These are phyloP conservation scores for Florisuga fusca DNA, from an alignment of 2,797 vertebrate species.

Conservation along the genomic window DNA sequence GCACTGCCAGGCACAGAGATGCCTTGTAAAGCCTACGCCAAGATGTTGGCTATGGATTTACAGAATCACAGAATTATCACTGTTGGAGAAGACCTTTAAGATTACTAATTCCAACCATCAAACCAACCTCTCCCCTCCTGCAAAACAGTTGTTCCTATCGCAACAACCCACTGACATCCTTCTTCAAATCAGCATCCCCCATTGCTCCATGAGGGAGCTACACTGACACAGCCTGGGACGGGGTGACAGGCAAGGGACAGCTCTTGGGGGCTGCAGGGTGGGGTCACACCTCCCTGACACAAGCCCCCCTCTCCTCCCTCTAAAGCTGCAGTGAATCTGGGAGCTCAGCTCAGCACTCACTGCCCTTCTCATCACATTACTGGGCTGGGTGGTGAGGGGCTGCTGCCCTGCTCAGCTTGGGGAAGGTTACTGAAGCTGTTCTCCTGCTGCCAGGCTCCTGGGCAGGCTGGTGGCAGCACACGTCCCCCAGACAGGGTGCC, in stretches of 20 bases:
- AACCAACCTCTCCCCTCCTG: accelerated
- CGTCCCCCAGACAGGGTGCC: background rate
- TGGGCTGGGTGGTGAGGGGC: background rate
- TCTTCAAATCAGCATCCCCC: background rate
- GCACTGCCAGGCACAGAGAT: background rate
- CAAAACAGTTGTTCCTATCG: background rate
- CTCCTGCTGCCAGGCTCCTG: background rate
- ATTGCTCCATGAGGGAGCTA: accelerated
- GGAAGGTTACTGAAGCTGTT: background rate
- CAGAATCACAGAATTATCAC: too few species aligned
- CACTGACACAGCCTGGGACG: background rate
- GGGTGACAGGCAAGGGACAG: background rate
- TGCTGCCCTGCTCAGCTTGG: background rate
- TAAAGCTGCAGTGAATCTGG: accelerated
- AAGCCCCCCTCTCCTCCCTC: background rate
- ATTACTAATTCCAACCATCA: too few species aligned
- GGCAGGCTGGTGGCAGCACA: background rate
- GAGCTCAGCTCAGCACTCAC: background rate
- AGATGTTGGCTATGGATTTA: accelerated
- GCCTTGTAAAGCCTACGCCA: background rate
- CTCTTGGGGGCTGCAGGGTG: background rate
- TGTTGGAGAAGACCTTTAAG: too few species aligned
- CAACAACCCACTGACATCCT: accelerated
- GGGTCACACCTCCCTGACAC: accelerated
- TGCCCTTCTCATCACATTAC: background rate